These are phyloP conservation scores for Sturmia bella DNA, from an alignment of 2,888 invertebrate species.

Conservation along the genomic window DNA sequence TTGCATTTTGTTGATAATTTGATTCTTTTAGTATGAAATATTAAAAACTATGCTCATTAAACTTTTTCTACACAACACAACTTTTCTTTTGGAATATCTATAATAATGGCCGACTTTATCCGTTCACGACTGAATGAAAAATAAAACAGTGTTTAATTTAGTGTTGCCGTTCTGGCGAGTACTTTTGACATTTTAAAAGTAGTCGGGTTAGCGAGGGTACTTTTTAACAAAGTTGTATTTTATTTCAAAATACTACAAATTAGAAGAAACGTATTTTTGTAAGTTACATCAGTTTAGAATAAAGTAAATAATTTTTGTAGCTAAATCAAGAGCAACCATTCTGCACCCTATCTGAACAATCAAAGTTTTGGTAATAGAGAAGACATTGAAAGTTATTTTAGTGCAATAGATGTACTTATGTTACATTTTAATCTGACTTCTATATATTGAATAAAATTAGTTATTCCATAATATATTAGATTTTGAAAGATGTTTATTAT, in stretches of 20 bases:
- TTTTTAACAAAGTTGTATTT: conserved; percentile 23
- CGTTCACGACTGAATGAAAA: conserved; percentile 58
- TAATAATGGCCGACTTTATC: conserved; percentile 62
- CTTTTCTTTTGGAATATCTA: conserved; percentile 57
- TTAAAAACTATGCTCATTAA: conserved; percentile 51
- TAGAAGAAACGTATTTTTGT: no score
- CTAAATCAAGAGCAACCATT: no score
- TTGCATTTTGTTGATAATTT: conserved; percentile 56
- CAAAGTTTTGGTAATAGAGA: no score
- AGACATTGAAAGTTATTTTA: no score
- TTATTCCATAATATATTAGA: no score
- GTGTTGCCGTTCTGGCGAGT: conserved; percentile 41
- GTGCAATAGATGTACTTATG: no score
- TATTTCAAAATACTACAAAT: neutral
- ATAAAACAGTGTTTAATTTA: conserved; percentile 47
- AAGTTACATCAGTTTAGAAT: no score
- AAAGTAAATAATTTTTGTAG: no score
- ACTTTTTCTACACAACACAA: conserved; percentile 49
- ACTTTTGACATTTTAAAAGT: conserved; percentile 38
- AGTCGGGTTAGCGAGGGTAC: conserved; percentile 7
- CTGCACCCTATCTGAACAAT: no score
- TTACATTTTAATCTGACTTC: no score
- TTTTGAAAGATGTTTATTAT: no score
- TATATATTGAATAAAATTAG: no score
- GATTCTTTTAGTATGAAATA: conserved; percentile 31